Conservation (phyloP, 2,797 vertebrate species). For the Alectoris magna region DNA sequence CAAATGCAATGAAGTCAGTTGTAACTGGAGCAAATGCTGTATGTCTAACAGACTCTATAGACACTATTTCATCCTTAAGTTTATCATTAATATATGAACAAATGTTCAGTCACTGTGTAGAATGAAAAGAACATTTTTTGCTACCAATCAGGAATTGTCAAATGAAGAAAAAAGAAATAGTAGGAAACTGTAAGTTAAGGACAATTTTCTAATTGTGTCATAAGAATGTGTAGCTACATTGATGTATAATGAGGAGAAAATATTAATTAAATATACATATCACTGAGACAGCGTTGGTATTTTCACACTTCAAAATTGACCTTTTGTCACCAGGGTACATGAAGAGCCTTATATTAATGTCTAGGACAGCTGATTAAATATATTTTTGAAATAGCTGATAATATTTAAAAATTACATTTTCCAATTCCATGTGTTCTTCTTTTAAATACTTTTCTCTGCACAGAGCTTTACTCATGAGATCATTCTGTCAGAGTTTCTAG, state of each 20-base stretch:
- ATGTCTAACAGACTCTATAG: not conserved
- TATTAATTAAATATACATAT: not conserved
- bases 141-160: not conserved
- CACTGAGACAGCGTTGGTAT: not conserved
- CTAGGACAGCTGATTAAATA: not conserved
- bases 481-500: not conserved
- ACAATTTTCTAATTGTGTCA: not conserved
- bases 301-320: not conserved
- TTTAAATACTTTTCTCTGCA: not conserved
- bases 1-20: not conserved
- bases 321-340: not conserved
- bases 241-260: not conserved
- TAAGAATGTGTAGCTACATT: not conserved
- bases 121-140: not conserved
- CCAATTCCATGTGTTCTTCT: rapidly evolving
- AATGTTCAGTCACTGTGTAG: not conserved
- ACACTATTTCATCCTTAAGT: not conserved
- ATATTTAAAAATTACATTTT: not conserved
- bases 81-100: not conserved
- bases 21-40: not conserved
- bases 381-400: not conserved
- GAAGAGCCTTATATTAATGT: not conserved
- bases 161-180: not conserved
- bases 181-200: not conserved
- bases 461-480: not conserved